Base-by-base conservation (phyloP, 2,113 vertebrate species). In the Psilopsiagon aurifrons region DNA sequence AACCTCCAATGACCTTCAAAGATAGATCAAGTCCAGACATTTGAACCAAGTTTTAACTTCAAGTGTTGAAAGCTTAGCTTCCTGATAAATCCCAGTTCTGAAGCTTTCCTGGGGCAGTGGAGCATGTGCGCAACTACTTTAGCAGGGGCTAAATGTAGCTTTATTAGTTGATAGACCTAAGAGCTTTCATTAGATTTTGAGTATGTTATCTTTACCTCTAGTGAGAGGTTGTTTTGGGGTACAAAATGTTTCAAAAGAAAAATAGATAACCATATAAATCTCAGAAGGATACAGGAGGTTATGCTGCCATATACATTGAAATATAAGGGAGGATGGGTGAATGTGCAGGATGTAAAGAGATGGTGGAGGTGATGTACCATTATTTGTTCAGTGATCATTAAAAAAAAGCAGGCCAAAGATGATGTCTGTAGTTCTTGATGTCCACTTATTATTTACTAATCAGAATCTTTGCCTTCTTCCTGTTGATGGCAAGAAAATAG, bases 311-410 rank as follows among this genome's bases (percentile, higher is more conserved):
- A 25, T 31, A n/a, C 5, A 4, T 46, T 27, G 18, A 92, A 82
- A 63, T 83, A 23, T 8, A 59, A 59, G n/a, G 25, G 12, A 41
- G 7, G 35, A 41, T 44, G 41, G 78, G 52, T 77, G 35, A 57
- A 52, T 22, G 25, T 43, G 39, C 23, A 74, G 13, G 44, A 13
- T 92, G 87, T 52, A 11, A 49, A 67, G 87, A 73, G 20, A 37
- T 0, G 1, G 2, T 67, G 28, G 10, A 27, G 6, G 11, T 35
- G 18, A 35, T 52, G 19, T 37, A 9, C 19, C 1, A 0, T 37
- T 76, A 55, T 55, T 85, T 80, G 35, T 68, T 69, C 54, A 46
- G 49, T 62, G 44, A 43, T 69, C 12, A 11, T 80, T 79, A 44
- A 15, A 69, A 68, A 78, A 78, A 37, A 43, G 19, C 24, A 52